Conservation (phyloP, 2,888 invertebrate species). For the Lepidochitona cinerea region DNA sequence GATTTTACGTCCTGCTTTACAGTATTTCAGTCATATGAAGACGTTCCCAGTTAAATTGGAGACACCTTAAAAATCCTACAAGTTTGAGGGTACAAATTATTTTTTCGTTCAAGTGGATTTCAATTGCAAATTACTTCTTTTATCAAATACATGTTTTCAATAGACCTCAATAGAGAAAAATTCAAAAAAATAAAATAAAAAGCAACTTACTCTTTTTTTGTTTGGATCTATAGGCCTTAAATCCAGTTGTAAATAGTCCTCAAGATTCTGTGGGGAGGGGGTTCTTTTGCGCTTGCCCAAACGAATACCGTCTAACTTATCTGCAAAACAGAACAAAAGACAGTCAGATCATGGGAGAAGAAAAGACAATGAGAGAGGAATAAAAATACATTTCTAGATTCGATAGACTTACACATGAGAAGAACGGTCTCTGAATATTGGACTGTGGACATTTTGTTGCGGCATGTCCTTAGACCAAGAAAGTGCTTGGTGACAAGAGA, state of each 20-base stretch:
- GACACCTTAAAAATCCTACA: too few relatives aligned
- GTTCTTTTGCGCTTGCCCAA: conserved; percentile 75
- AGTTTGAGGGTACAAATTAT: too few relatives aligned
- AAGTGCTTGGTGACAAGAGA: too few relatives aligned
- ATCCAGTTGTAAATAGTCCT: conserved; percentile 88
- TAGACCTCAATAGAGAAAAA: too few relatives aligned
- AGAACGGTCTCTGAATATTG: background rate
- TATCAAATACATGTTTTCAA: too few relatives aligned
- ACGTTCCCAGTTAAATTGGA: too few relatives aligned
- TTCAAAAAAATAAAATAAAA: too few relatives aligned
- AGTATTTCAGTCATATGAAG: too few relatives aligned
- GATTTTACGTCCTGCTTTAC: too few relatives aligned
- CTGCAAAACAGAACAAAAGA: conserved; percentile 74
- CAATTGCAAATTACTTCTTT: too few relatives aligned
- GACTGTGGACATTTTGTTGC: background rate
- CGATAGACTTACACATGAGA: background rate
- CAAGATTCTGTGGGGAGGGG: conserved; percentile 82
- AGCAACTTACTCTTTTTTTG: conserved; percentile 84
- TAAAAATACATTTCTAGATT: background rate
- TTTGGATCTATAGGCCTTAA: conserved; percentile 75
- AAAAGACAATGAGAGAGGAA: background rate
- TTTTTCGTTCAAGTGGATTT: too few relatives aligned
- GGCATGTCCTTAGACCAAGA: background rate
- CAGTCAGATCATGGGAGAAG: background rate
- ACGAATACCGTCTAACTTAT: conserved; percentile 89